Evolutionary conservation across 2,888 invertebrate genomes (phyloP).

Genomic region (Malthinus flaveolus): DNA sequence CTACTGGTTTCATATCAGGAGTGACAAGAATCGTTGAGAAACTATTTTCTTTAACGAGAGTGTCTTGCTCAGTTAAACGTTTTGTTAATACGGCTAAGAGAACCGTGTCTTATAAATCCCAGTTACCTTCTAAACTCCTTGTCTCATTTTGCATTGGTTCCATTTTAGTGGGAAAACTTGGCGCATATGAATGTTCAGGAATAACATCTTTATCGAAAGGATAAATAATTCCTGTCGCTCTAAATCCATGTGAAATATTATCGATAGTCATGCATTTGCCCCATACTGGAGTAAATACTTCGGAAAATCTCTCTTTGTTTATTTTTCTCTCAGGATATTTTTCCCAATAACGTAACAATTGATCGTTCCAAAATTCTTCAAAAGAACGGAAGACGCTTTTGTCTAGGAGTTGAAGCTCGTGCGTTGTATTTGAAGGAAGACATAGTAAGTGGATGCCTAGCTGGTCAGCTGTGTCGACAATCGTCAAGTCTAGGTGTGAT

Average conservation of each 20-base stretch:
- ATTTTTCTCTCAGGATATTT: constrained; percentile 34
- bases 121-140: neutral
- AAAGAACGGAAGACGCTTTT: constrained; percentile 39
- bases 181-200: no score
- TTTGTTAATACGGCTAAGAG: neutral
- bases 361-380: constrained; percentile 43
- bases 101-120: neutral
- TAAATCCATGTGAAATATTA: constrained; percentile 37
- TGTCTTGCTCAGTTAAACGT: neutral
- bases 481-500: neutral
- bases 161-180: neutral
- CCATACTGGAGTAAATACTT: constrained; percentile 35
- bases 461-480: neutral
- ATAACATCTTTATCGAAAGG: constrained; percentile 32
- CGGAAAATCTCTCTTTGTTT: constrained; percentile 41
- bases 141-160: neutral
- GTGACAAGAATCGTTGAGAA: neutral
- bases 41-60: neutral
- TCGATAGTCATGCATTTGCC: constrained; percentile 33
- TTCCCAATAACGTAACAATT: constrained; percentile 42
- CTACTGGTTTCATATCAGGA: no score
- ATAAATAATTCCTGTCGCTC: constrained; percentile 36
- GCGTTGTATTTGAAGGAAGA: constrained; percentile 43
- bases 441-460: constrained; percentile 37
- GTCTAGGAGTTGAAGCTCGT: constrained; percentile 42